phyloP scores from a whole-genome alignment of 1,140 invertebrate species.

The Anastrepha obliqua region DNA sequence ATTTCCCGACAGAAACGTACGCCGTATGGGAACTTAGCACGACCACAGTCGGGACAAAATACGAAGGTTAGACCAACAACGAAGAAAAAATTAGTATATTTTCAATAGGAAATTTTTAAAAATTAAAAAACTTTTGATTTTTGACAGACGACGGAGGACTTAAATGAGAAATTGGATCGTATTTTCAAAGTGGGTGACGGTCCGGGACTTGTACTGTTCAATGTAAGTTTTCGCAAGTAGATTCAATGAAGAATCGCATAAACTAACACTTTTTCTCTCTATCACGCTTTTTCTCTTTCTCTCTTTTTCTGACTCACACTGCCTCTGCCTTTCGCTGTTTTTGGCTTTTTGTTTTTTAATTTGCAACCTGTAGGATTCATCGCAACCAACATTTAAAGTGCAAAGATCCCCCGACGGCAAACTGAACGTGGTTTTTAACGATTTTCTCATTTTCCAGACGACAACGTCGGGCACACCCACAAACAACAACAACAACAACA shows the following conservation, averaged over 20 bases:
- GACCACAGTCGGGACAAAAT: background rate
- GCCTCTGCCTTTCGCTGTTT: constrained; percentile 7
- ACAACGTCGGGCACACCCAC: constrained; percentile 13
- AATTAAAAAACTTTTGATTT: background rate
- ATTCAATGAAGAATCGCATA: no score
- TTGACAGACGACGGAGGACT: background rate
- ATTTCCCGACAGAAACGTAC: constrained; percentile 23
- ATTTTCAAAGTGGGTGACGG: constrained; percentile 62
- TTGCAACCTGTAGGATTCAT: constrained; percentile 57
- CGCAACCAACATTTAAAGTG: constrained; percentile 72
- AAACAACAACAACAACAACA: constrained; percentile 63
- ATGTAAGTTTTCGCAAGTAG: constrained; percentile 63
- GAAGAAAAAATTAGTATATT: background rate
- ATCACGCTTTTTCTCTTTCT: background rate
- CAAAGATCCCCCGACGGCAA: constrained; percentile 72
- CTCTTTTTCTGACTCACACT: constrained; percentile 28
- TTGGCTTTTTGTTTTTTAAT: background rate
- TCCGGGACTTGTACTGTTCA: constrained; percentile 64
- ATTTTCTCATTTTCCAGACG: constrained; percentile 50
- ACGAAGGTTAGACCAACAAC: background rate
- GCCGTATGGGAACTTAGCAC: background rate
- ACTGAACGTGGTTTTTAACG: constrained; percentile 68
- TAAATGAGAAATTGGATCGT: background rate
- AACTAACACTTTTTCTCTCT: background rate
- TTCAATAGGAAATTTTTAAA: background rate